Evolutionary conservation across 2,797 vertebrate species (phyloP), one percentile per base, ranked within the genome.

Genomic region (Chiroxiphia lanceolata): DNA sequence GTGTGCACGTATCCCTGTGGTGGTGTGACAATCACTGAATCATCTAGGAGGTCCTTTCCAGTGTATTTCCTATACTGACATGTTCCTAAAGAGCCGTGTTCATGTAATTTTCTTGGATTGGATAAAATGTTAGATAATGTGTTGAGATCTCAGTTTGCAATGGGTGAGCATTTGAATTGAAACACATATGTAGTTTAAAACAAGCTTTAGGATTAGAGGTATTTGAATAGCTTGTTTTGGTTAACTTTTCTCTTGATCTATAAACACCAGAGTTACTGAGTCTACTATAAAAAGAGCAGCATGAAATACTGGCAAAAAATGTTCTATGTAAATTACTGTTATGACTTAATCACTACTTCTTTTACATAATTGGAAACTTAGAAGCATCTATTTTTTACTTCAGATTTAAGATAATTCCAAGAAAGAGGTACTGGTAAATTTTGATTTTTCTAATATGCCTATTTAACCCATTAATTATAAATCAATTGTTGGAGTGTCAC

Each of bases 221-320:
- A 63, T 91, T 64, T 71, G 53, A 87, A 57, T 83, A 91, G n/a
- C 42, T 94, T 83, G 44, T 92, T 93, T 92, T 92, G 45, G 50
- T 77, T 87, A 89, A 77, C 38, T 78, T 85, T 81, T 53, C 42
- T 85, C 68, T 93, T 85, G 53, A 71, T 88, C 75, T 48, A 36
- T 85, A 87, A 93, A 83, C 47, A 51, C 27, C 31, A 60, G 53
- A 90, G n/a, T 87, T 89, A 89, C 27, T 44, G 25, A 89, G 27
- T 23, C 27, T 64, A 44, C 68, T 77, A 7, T 64, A 78, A 70
- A 71, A 79, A 79, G 15, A 78, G 6, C 33, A 65, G 69, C 36
- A 22, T 51, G 33, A 75, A 94, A 44, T 72, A 70, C 65, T 81
- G 74, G 72, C 61, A 90, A 82, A 29, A 87, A n/a, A 48, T 12